Evolutionary conservation across 2,797 vertebrate species (phyloP).

Genomic region (Amniataba percoides): DNA sequence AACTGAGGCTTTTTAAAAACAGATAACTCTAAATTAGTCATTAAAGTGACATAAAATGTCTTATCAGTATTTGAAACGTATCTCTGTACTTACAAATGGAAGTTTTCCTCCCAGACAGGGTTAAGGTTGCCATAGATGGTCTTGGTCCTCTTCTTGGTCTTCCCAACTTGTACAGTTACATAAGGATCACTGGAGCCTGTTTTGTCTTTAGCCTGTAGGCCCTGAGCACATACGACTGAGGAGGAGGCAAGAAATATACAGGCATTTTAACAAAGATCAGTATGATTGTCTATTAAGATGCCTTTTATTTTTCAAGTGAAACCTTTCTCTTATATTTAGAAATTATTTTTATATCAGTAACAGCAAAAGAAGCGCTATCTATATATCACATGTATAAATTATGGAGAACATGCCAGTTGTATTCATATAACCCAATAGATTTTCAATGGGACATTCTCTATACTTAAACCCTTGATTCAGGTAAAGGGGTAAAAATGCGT

Average conservation of each 20-base stretch:
- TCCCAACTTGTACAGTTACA: slow-evolving; percentile 97
- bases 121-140: slow-evolving; percentile 99
- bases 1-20: background rate
- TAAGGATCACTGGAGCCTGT: slow-evolving; percentile 98
- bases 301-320: background rate
- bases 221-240: slow-evolving; percentile 95
- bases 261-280: slow-evolving; percentile 13
- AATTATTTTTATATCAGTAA: background rate
- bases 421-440: background rate
- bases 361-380: background rate
- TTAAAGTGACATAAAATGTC: background rate
- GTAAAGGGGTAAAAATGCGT: background rate
- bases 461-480: background rate
- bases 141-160: slow-evolving; percentile 98
- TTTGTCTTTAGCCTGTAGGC: slow-evolving; percentile 98
- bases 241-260: slow-evolving; percentile 17
- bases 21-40: background rate
- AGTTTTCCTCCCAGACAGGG: slow-evolving; percentile 97
- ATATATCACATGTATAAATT: background rate
- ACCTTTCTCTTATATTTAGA: too few relatives aligned
- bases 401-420: background rate
- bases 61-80: background rate
- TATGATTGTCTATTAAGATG: background rate
- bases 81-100: slow-evolving; percentile 92
- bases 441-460: background rate